Evolutionary conservation across 2,113 vertebrate species (phyloP).

Genomic region (Leucopsar rothschildi): DNA sequence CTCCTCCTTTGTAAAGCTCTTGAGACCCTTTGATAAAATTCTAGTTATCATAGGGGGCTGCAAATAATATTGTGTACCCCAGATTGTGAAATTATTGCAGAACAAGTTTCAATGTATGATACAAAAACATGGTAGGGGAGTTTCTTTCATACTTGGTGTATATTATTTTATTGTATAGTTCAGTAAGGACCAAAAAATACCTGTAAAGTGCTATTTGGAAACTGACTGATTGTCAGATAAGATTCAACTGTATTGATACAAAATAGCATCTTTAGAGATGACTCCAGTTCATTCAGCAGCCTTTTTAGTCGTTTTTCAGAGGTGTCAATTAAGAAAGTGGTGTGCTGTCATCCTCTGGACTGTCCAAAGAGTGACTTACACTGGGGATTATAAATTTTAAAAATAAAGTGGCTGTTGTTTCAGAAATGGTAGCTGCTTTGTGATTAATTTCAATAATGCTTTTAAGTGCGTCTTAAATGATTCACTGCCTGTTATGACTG

Average conservation of each 20-base stretch:
- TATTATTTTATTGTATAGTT: neutral
- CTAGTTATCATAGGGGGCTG: neutral
- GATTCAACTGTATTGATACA: neutral
- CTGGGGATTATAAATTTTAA: neutral
- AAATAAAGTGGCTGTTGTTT: neutral
- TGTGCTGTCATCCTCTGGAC: neutral
- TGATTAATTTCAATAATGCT: neutral
- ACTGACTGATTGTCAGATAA: neutral
- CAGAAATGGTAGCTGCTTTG: neutral
- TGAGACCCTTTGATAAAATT: neutral
- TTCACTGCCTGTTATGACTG: constrained; percentile 21
- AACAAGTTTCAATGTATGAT: neutral
- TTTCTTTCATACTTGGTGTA: neutral
- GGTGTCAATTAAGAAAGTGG: neutral
- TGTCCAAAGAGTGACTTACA: neutral
- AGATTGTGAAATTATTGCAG: neutral
- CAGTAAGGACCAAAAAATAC: neutral
- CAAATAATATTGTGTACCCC: neutral
- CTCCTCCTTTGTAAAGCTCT: neutral
- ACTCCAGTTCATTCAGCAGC: neutral
- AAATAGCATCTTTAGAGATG: neutral
- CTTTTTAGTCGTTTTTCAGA: neutral
- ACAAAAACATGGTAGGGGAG: accelerated
- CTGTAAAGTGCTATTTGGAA: neutral
- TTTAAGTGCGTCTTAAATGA: neutral